A percentile compares a stretch with the other conserved stretches of the same genome.
Conservation (phyloP, 2,113 vertebrate genomes). For the Macaca fascicularis region DNA sequence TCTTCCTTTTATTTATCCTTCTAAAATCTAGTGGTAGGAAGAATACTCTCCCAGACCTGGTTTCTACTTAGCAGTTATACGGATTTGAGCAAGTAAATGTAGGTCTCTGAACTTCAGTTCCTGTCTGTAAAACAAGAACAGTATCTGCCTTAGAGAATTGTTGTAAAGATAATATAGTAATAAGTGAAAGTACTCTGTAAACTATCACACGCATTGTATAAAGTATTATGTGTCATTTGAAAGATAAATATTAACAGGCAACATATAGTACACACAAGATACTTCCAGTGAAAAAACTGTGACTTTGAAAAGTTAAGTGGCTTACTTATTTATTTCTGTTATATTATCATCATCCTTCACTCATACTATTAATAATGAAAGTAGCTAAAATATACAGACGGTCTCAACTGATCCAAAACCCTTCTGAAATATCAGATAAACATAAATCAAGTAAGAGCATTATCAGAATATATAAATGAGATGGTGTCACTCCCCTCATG, state of each 20-base stretch:
- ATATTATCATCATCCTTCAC: neutral
- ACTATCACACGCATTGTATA: neutral
- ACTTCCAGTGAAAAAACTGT: neutral
- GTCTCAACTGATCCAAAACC: neutral
- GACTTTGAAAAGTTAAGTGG: neutral
- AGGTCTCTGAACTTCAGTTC: neutral
- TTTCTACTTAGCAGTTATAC: neutral
- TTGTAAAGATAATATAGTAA: neutral
- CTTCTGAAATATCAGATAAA: conserved; percentile 16
- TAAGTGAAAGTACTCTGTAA: neutral
- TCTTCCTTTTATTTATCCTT: neutral
- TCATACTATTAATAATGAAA: conserved; percentile 34
- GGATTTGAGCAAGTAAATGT: neutral
- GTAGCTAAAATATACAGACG: neutral
- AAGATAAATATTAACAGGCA: neutral
- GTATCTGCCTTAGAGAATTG: neutral
- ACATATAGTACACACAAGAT: neutral
- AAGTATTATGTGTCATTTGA: neutral
- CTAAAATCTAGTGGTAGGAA: neutral
- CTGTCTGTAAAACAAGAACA: neutral
- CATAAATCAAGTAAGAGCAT: neutral
- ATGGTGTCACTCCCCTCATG: neutral
- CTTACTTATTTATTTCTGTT: conserved; percentile 6
- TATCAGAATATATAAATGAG: neutral
- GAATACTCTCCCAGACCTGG: neutral